Conservation (phyloP, 2,113 vertebrate genomes). For the Leuciscus idus region DNA sequence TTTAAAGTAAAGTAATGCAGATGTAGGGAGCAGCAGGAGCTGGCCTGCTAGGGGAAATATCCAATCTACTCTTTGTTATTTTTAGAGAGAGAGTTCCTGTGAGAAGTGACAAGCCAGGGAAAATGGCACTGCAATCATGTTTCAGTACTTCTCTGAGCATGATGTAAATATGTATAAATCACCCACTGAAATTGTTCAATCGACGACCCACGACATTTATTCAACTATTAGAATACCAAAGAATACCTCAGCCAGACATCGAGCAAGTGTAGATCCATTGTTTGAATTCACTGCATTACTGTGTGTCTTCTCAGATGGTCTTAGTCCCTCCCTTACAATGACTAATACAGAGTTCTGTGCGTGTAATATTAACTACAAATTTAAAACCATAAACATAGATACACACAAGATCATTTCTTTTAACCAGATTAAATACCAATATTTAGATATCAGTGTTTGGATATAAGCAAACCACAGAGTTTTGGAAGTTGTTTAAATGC, state of each 20-base stretch:
- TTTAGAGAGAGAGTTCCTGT: constrained; percentile 12
- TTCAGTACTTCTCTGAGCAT: constrained; percentile 58
- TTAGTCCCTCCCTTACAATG: neutral
- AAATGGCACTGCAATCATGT: constrained; percentile 54
- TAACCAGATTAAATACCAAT: neutral
- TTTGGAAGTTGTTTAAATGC: constrained; percentile 32
- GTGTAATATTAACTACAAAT: neutral
- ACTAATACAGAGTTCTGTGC: constrained; percentile 11
- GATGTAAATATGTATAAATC: constrained; percentile 78
- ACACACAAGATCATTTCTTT: neutral
- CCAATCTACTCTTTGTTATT: constrained; percentile 7
- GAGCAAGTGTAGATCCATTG: constrained; percentile 1
- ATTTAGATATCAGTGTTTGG: neutral
- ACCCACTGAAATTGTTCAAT: constrained; percentile 39
- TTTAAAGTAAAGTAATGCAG: constrained; percentile 18
- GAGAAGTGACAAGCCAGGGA: constrained; percentile 33
- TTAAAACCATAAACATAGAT: neutral
- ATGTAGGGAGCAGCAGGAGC: constrained; percentile 24
- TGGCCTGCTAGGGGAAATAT: constrained; percentile 40
- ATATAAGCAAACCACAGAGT: neutral
- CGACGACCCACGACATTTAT: constrained; percentile 10
- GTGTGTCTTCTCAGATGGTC: neutral
- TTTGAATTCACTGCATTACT: constrained; percentile 8
- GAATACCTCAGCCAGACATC: constrained; percentile 67
- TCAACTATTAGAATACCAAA: constrained; percentile 69